Conservation (phyloP, 2,797 vertebrate genomes). For the Aulostomus chinensis region DNA sequence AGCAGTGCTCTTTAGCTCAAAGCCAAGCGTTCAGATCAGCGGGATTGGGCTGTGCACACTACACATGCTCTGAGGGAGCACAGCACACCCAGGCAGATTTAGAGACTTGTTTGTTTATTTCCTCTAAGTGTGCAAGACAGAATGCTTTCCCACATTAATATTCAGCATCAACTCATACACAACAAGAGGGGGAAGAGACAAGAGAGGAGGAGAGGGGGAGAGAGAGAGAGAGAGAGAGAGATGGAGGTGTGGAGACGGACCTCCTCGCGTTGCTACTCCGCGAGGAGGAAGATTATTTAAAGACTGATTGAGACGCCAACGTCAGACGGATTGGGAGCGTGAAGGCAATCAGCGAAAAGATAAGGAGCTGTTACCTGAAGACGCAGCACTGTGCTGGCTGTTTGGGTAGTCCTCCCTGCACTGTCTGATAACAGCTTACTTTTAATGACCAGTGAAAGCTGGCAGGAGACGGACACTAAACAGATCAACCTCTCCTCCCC, state of each 20-base stretch:
- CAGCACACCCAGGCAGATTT: conserved; percentile 56
- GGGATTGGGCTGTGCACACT: conserved; percentile 44
- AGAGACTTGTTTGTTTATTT: conserved; percentile 74
- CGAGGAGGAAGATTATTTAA: conserved; percentile 84
- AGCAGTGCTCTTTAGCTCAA: conserved; percentile 51
- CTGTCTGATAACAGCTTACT: conserved; percentile 81
- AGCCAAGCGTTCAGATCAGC: conserved; percentile 46
- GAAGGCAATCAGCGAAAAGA: conserved; percentile 83
- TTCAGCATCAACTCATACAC: conserved; percentile 70
- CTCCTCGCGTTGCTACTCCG: conserved; percentile 59
- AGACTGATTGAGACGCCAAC: conserved; percentile 86
- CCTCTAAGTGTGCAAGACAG: conserved; percentile 63
- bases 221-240: conserved; percentile 35
- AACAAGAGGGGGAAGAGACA: conserved; percentile 47
- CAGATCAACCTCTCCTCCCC: conserved; percentile 80
- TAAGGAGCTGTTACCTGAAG: conserved; percentile 85
- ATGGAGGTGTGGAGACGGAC: conserved; percentile 70
- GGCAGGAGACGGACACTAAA: conserved; percentile 82
- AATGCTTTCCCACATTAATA: conserved; percentile 76
- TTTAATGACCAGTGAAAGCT: conserved; percentile 85
- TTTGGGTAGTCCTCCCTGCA: conserved; percentile 79
- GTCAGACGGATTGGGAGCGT: conserved; percentile 82
- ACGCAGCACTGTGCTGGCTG: conserved; percentile 75
- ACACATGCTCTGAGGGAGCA: conserved; percentile 51
- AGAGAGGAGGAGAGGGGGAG: conserved; percentile 37